Evolutionary conservation across 1,140 invertebrate genomes (phyloP), one percentile per base, ranked within the genome.

Genomic region (Ganaspis sp.): DNA sequence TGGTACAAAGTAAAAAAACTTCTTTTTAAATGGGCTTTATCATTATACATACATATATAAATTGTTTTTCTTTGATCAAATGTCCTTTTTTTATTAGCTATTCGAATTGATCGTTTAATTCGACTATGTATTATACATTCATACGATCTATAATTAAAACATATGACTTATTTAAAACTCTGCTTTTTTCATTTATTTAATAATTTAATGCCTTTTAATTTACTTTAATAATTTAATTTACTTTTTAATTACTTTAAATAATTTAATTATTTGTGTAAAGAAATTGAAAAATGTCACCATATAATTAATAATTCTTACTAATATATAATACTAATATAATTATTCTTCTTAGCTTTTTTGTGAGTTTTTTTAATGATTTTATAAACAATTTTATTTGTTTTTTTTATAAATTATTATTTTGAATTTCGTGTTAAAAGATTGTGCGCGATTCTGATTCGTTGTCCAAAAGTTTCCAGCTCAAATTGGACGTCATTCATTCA

Each of bases 51-150:
- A 79, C 29, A 73, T 69, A 75, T 74, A 74, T 64, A 34, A 81
- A 70, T 54, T 42, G 42, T 83, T 85, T 80, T 70, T 73, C 72
- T 83, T 81, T 80, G 73, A 82, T 71, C 75, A 81, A 79, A 78
- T 77, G 74, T 77, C 72, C 74, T 83, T 81, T 75, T 78, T 81
- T 83, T 54, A 80, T 76, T 78, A 81, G 76, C 77, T 76, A 80
- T 81, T 84, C 75, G 58, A 74, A 79, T 75, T 79, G 76, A 64
- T 75, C 79, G 81, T 81, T 78, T 86, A 80, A 81, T 85, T 84
- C 80, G 80, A 73, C 83, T 81, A 81, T 81, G 79, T 84, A 82
- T 84, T 87, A 82, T 87, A 86, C 85, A 88, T 86, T 82, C 74
- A 86, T 74, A 77, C 78, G 77, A 78, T 81, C 76, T 79, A 84